Percentiles rank a stretch among this genome's conserved stretches.
Conservation (phyloP, 2,113 vertebrate species). For the Podilymbus podiceps region DNA sequence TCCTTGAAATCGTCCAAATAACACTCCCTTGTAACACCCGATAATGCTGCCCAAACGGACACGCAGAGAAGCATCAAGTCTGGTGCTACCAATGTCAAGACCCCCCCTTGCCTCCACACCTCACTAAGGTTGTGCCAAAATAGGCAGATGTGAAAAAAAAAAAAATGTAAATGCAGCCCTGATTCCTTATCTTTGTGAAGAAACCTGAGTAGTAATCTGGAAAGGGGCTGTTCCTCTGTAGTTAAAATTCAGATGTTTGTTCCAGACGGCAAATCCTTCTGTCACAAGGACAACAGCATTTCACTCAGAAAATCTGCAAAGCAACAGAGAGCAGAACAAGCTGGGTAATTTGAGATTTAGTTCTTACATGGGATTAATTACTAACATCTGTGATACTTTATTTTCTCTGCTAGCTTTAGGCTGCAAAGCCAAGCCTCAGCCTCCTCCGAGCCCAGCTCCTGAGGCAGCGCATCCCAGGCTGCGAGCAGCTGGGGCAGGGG, state of each 20-base stretch:
- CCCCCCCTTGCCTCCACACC: not conserved
- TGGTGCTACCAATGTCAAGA: not conserved
- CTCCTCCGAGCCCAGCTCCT: not conserved
- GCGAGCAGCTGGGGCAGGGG: not conserved
- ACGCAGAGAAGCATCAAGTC: not conserved
- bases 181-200: not conserved
- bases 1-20: not conserved
- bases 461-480: not conserved
- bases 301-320: not conserved
- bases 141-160: not conserved
- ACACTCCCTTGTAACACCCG: not conserved
- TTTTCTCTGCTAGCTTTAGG: not conserved
- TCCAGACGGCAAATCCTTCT: not conserved
- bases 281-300: rapidly evolving
- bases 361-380: not conserved
- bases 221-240: not conserved
- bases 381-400: not conserved
- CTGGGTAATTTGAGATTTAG: not conserved
- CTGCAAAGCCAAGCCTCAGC: not conserved
- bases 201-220: not conserved
- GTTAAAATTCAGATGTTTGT: not conserved
- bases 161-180: rapidly evolving
- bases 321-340: not conserved
- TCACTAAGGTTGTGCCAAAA: not conserved
- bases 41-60: not conserved